Conservation (phyloP, 2,888 invertebrate genomes). For the Epirrhoe tristata region DNA sequence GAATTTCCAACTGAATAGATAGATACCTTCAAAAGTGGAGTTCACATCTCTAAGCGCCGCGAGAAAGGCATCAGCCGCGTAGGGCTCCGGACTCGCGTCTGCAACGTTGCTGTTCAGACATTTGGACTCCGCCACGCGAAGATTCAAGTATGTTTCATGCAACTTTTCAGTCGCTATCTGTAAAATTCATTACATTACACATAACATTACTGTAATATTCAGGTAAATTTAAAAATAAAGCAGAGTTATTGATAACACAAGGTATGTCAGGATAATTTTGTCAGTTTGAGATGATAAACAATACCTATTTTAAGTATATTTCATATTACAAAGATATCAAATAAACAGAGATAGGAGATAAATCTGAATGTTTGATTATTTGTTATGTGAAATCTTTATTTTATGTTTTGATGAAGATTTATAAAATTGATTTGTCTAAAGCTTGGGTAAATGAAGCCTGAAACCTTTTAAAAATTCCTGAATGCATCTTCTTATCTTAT, state of each 20-base stretch:
- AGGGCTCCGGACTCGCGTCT: constrained; percentile 90
- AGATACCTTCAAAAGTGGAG: constrained; percentile 82
- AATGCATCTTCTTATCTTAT: too few species aligned
- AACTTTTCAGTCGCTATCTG: constrained; percentile 93
- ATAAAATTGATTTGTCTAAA: too few species aligned
- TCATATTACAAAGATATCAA: background rate
- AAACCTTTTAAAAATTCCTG: too few species aligned
- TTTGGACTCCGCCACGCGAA: constrained; percentile 90
- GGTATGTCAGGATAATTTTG: constrained; percentile 6
- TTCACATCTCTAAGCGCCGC: constrained; percentile 92
- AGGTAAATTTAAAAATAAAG: too few species aligned
- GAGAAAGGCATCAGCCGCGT: constrained; percentile 92
- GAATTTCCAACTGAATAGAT: too few species aligned
- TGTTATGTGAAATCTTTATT: background rate
- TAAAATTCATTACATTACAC: too few species aligned
- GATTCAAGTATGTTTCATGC: constrained; percentile 91
- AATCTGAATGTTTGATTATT: background rate
- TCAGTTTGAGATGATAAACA: constrained; percentile 1
- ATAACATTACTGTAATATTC: too few species aligned
- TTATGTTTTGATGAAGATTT: background rate
- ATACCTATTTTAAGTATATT: background rate
- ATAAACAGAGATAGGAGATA: background rate
- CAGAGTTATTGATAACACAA: background rate
- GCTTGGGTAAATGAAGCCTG: too few species aligned
- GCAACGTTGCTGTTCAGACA: constrained; percentile 69